phyloP scores from a whole-genome alignment of 2,888 invertebrate genomes.

The Itoplectis maculator region DNA sequence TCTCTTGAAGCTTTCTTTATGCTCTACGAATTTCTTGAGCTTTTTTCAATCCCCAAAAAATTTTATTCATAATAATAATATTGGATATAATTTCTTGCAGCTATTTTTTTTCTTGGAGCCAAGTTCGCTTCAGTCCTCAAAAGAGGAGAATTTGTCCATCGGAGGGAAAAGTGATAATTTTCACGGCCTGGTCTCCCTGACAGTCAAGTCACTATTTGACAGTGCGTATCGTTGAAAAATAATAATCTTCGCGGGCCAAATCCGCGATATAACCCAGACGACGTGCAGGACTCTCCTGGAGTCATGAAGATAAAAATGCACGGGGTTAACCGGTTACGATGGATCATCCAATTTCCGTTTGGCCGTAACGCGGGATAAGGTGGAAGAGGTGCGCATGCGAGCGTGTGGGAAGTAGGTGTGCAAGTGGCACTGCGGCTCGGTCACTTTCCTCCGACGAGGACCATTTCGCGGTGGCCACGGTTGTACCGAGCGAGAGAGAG shows the following conservation, averaged over 20 bases:
- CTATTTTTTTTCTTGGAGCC: too few species aligned
- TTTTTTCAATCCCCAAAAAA: too few species aligned
- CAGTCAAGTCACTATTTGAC: too few species aligned
- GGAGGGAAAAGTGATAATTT: too few species aligned
- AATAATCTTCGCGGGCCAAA: neutral
- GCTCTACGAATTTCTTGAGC: too few species aligned
- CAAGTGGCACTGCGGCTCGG: constrained; percentile 8
- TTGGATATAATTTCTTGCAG: too few species aligned
- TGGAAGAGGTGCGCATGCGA: neutral
- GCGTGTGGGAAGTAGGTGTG: constrained; percentile 10
- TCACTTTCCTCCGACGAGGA: neutral
- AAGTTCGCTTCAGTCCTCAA: too few species aligned
- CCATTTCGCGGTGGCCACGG: neutral
- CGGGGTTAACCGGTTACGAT: constrained; percentile 8
- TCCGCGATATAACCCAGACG: neutral
- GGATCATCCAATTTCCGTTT: constrained; percentile 25
- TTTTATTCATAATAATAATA: too few species aligned
- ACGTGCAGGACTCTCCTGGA: neutral
- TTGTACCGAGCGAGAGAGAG: too few species aligned
- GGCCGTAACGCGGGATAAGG: neutral
- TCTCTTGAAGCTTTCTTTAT: too few species aligned
- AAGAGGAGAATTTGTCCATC: too few species aligned
- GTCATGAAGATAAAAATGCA: neutral
- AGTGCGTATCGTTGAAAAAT: neutral
- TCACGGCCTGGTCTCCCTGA: too few species aligned